These are phyloP conservation scores for Danionella cerebrum DNA, from an alignment of 2,113 vertebrate species.

Conservation along the genomic window DNA sequence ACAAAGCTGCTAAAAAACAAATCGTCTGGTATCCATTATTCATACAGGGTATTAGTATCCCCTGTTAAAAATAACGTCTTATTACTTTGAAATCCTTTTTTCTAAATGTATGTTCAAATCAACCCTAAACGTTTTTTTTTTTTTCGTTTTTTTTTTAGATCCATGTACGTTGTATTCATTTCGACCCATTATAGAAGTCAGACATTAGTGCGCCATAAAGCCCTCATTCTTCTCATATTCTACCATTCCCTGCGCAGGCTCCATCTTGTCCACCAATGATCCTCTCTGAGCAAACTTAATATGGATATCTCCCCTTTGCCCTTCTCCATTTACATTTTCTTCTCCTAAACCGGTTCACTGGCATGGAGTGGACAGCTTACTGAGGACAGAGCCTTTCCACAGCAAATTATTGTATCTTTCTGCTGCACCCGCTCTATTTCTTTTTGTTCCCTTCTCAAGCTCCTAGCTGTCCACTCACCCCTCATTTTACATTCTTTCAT, in stretches of 20 bases:
- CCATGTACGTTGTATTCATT: background rate
- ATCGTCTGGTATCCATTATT: background rate
- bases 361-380: slow-evolving; percentile 23
- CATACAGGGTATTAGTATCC: no score
- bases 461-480: slow-evolving; percentile 15
- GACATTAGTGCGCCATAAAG: background rate
- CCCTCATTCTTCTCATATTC: slow-evolving; percentile 7
- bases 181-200: background rate
- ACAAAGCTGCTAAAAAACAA: background rate
- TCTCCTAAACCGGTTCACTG: background rate
- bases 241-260: background rate
- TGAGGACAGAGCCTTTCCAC: slow-evolving; percentile 46
- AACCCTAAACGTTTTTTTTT: no score
- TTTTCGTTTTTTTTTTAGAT: no score
- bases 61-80: no score
- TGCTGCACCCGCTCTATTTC: slow-evolving; percentile 33
- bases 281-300: slow-evolving; percentile 10
- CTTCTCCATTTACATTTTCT: slow-evolving; percentile 32
- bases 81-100: no score
- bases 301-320: slow-evolving; percentile 31
- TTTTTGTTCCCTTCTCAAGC: slow-evolving; percentile 45
- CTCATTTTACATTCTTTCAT: slow-evolving; percentile 27
- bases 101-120: background rate
- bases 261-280: slow-evolving; percentile 5
- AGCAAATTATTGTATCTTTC: slow-evolving; percentile 59